A percentile compares a stretch with the other conserved stretches of the same genome.
Conservation (phyloP, 2,113 vertebrate species). For the Hyaena hyaena region DNA sequence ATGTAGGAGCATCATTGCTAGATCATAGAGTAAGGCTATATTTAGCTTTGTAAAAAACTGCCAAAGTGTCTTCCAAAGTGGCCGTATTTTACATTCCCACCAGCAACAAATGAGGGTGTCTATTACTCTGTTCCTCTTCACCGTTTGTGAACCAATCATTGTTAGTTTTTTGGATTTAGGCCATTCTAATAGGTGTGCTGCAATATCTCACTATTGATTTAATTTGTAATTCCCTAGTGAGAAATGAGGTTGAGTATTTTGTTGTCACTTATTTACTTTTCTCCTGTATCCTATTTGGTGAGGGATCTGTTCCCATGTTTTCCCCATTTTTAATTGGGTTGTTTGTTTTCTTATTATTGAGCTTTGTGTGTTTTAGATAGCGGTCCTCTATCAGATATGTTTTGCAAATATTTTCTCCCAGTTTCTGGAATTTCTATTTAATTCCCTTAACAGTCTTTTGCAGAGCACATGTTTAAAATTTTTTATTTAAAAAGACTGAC, state of each 20-base stretch:
- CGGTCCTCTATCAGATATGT: background rate
- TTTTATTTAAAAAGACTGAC: background rate
- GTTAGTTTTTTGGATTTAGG: background rate
- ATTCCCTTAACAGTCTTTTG: background rate
- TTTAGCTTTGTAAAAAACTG: conserved; percentile 30
- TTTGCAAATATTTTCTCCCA: background rate
- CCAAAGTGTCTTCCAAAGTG: background rate
- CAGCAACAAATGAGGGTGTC: background rate
- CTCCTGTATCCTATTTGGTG: background rate
- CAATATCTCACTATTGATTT: background rate
- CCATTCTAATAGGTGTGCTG: background rate
- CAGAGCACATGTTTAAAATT: background rate
- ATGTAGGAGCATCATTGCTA: background rate
- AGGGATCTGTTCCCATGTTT: conserved; percentile 1
- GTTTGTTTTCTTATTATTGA: background rate
- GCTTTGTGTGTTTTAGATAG: conserved; percentile 13
- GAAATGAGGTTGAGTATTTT: background rate
- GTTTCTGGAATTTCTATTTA: background rate
- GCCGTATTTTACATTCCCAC: background rate
- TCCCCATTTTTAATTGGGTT: background rate
- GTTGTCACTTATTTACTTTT: background rate
- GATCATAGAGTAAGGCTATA: background rate
- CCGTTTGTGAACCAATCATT: background rate
- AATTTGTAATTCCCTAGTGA: background rate
- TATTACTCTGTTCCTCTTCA: background rate